Conservation (phyloP, 2,888 invertebrate species). For the Neoscelio sp. region DNA sequence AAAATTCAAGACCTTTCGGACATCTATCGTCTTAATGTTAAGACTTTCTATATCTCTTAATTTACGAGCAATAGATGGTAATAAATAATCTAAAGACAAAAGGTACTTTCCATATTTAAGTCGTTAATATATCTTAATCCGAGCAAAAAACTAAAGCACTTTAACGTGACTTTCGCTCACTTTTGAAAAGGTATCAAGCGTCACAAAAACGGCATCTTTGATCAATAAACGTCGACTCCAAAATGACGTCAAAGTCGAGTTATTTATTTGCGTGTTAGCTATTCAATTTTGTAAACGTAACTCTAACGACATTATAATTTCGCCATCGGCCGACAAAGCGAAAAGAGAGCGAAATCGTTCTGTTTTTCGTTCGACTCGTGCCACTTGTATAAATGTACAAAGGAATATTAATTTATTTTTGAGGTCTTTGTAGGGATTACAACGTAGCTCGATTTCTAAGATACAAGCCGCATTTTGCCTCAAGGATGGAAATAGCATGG, state of each 20-base stretch:
- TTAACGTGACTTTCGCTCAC: too few species aligned
- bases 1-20: too few species aligned
- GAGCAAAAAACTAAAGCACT: too few species aligned
- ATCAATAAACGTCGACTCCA: slow-evolving; percentile 21
- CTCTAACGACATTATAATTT: slow-evolving; percentile 37
- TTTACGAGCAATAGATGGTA: too few species aligned
- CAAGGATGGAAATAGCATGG: neutral
- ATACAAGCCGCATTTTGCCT: slow-evolving; percentile 20
- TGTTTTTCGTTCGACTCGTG: slow-evolving; percentile 67
- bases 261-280: slow-evolving; percentile 40
- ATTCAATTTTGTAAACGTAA: slow-evolving; percentile 43
- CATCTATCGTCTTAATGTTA: too few species aligned
- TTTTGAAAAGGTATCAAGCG: too few species aligned
- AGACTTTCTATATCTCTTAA: too few species aligned
- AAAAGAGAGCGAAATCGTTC: slow-evolving; percentile 7
- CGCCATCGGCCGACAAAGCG: slow-evolving; percentile 56
- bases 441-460: slow-evolving; percentile 8
- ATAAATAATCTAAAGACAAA: too few species aligned
- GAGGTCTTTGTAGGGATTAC: slow-evolving; percentile 7
- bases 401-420: slow-evolving; percentile 78
- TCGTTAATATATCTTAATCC: too few species aligned
- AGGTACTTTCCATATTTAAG: too few species aligned
- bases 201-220: too few species aligned
- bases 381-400: slow-evolving; percentile 82
- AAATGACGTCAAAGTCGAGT: slow-evolving; percentile 28